These are phyloP conservation scores for Camelus dromedarius DNA, from an alignment of 2,113 vertebrate species.

Conservation along the genomic window DNA sequence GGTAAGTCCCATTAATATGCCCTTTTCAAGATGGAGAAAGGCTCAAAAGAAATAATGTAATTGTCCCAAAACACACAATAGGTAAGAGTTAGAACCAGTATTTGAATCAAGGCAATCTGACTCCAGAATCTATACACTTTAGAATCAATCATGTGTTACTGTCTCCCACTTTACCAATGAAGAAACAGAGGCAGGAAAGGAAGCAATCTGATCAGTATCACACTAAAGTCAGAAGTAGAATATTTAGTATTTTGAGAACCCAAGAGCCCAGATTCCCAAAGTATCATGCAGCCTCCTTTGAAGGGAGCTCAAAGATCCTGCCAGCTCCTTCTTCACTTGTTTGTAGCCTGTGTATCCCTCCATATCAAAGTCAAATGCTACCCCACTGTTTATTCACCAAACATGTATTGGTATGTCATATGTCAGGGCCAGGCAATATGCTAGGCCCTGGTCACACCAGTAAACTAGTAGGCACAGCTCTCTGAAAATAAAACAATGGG, in stretches of 20 bases:
- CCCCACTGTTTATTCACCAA: neutral
- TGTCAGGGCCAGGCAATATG: neutral
- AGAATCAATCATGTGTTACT: neutral
- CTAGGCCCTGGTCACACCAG: neutral
- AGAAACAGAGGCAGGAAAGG: constrained; percentile 7
- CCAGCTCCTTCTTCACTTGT: neutral
- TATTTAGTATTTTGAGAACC: neutral
- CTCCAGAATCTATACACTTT: neutral
- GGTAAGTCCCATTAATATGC: neutral
- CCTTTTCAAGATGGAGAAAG: constrained; percentile 1
- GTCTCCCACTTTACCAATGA: neutral
- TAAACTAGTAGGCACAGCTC: neutral
- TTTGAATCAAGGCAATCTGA: neutral
- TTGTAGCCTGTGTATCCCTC: neutral
- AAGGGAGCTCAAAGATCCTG: neutral
- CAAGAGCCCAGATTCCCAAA: neutral
- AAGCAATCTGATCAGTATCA: neutral
- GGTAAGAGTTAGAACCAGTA: neutral
- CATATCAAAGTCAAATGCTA: neutral
- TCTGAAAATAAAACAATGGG: neutral
- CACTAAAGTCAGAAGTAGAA: neutral
- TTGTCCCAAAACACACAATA: neutral
- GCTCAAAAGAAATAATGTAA: neutral
- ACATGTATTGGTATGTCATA: neutral
- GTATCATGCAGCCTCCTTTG: neutral